Conservation (phyloP, 23 tunicate species). For the Styela plicata region DNA sequence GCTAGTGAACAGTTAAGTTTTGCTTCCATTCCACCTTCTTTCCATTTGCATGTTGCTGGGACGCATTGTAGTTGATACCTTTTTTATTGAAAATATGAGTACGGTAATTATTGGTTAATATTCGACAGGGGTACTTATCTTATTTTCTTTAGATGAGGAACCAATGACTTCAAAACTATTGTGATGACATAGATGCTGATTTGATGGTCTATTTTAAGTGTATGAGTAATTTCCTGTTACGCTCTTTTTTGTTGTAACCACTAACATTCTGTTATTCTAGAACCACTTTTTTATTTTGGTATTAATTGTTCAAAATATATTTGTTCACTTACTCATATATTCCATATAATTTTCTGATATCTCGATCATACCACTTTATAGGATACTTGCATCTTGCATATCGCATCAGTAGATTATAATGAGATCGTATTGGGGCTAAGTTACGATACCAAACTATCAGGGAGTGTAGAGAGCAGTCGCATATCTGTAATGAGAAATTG, state of each 20-base stretch:
- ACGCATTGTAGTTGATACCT: constrained; percentile 19
- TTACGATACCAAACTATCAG: neutral
- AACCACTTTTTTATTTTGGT: neutral
- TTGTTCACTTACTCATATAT: constrained; percentile 10
- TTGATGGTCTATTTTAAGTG: too few relatives aligned
- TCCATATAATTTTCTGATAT: neutral
- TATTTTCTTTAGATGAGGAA: too few relatives aligned
- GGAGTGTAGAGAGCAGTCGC: constrained; percentile 22
- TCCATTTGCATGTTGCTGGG: constrained; percentile 12
- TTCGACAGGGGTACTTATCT: too few relatives aligned
- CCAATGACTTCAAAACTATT: too few relatives aligned
- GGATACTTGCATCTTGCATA: constrained; percentile 12
- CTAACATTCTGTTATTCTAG: too few relatives aligned
- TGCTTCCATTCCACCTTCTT: neutral
- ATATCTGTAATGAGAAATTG: constrained; percentile 9
- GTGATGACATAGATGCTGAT: too few relatives aligned
- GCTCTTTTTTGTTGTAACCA: too few relatives aligned
- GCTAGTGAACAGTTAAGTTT: constrained; percentile 6
- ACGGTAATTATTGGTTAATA: neutral
- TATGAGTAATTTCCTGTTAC: too few relatives aligned
- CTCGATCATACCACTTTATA: neutral
- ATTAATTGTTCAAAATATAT: neutral
- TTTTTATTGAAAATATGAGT: neutral
- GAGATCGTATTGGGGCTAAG: neutral
- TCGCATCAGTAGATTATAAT: neutral